A percentile compares a stretch with the other conserved stretches of the same genome.
phyloP scores from a whole-genome alignment of 2,797 vertebrate genomes.

The Sebastes steindachneri region DNA sequence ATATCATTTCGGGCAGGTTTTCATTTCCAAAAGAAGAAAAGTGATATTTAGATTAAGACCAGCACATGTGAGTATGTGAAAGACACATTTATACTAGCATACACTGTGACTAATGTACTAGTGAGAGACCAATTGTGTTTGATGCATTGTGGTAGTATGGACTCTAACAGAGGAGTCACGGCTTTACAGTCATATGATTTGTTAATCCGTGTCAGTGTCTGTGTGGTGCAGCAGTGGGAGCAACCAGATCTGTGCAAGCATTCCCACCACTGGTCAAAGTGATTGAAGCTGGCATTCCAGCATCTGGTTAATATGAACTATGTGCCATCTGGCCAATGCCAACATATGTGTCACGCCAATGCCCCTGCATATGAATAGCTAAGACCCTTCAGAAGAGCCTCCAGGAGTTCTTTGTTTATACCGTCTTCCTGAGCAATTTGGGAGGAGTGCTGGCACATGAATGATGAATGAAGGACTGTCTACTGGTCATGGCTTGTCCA shows the following conservation, averaged over 20 bases:
- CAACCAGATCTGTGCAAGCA: constrained; percentile 2
- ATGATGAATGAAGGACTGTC: not conserved
- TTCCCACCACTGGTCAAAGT: constrained; percentile 42
- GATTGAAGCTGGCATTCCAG: constrained; percentile 64
- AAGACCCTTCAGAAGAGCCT: constrained; percentile 12
- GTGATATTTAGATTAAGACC: not conserved
- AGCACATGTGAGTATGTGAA: not conserved
- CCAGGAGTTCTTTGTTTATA: not conserved
- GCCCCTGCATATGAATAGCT: constrained; percentile 52
- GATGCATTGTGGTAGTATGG: not conserved
- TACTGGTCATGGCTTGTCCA: not conserved
- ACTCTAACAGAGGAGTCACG: not conserved
- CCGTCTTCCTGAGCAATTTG: not conserved
- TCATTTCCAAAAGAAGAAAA: not conserved
- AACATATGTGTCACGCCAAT: constrained; percentile 43
- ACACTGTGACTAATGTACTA: not conserved
- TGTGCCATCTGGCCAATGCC: constrained; percentile 34
- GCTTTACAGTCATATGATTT: constrained; percentile 3
- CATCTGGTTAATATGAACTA: constrained; percentile 66
- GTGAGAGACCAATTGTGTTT: not conserved
- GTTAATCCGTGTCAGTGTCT: constrained; percentile 2
- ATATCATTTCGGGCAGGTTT: not conserved
- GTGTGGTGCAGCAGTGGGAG: constrained; percentile 17
- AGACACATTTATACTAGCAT: not conserved
- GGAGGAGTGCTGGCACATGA: not conserved